Percentiles rank a stretch among this genome's conserved stretches.
Conservation (phyloP, 2,888 invertebrate species). For the Conistra vaccinii region DNA sequence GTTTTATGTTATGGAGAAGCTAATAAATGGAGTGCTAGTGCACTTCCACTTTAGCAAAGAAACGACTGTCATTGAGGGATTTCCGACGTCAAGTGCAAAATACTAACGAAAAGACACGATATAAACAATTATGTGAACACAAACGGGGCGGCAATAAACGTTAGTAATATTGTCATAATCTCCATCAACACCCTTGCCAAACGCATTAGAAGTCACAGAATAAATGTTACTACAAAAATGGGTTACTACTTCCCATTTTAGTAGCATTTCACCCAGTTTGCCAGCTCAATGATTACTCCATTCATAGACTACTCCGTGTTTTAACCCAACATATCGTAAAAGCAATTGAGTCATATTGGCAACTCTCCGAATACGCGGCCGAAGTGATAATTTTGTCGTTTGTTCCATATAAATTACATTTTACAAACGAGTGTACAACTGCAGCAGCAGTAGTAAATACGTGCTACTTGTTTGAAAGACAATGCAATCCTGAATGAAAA, state of each 20-base stretch:
- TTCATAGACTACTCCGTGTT: conserved; percentile 14
- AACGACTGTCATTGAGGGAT: neutral
- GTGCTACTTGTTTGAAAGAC: conserved; percentile 3
- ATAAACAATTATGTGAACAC: too few relatives aligned
- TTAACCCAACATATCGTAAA: conserved; percentile 43
- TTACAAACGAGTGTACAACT: conserved; percentile 35
- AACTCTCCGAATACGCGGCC: conserved; percentile 49
- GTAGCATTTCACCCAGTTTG: neutral
- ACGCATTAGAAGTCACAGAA: too few relatives aligned
- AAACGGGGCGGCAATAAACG: too few relatives aligned
- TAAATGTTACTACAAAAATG: too few relatives aligned
- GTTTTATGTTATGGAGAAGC: conserved; percentile 4
- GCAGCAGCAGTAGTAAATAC: conserved; percentile 23
- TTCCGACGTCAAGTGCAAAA: neutral
- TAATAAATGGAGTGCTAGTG: conserved; percentile 4
- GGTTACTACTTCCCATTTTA: too few relatives aligned
- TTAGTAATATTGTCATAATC: too few relatives aligned
- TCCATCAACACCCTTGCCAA: too few relatives aligned
- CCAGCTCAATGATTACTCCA: conserved; percentile 26
- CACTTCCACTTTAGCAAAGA: neutral
- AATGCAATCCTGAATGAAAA: conserved; percentile 34
- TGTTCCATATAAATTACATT: conserved; percentile 52
- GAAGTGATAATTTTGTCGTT: conserved; percentile 62
- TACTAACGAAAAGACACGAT: too few relatives aligned
- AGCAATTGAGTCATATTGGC: conserved; percentile 57